A percentile compares a stretch with the other conserved stretches of the same genome.
phyloP scores from a whole-genome alignment of 2,113 vertebrate genomes.

The Halcyon malimbica region DNA sequence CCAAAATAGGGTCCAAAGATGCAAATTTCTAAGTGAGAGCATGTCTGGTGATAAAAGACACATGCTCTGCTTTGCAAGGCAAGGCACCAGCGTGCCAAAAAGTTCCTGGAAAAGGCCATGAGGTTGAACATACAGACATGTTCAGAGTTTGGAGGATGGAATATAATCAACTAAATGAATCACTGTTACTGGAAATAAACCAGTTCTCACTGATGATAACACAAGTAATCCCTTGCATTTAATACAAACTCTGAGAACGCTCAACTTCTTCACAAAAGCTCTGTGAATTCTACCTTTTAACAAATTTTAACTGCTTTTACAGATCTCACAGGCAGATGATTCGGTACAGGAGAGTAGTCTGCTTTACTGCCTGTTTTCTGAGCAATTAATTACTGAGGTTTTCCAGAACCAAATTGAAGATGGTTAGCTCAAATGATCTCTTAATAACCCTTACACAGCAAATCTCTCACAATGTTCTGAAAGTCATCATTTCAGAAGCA shows the following conservation, averaged over 20 bases:
- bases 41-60: background rate
- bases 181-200: background rate
- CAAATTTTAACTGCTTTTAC: background rate
- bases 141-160: background rate
- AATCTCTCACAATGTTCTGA: background rate
- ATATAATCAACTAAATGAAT: background rate
- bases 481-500: background rate
- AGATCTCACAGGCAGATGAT: background rate
- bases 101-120: background rate
- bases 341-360: background rate
- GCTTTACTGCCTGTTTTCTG: background rate
- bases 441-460: background rate
- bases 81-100: background rate
- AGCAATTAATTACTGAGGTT: background rate
- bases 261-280: background rate
- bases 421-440: slow-evolving; percentile 6
- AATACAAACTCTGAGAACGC: background rate
- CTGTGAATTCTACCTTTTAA: background rate
- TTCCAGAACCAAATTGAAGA: slow-evolving; percentile 5
- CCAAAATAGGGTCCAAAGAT: background rate
- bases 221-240: background rate
- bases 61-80: background rate
- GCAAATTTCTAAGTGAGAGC: background rate
- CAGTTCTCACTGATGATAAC: background rate
- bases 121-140: background rate